Evolutionary conservation across 2,113 vertebrate species (phyloP).

Genomic region (Acrocephalus kingi): DNA sequence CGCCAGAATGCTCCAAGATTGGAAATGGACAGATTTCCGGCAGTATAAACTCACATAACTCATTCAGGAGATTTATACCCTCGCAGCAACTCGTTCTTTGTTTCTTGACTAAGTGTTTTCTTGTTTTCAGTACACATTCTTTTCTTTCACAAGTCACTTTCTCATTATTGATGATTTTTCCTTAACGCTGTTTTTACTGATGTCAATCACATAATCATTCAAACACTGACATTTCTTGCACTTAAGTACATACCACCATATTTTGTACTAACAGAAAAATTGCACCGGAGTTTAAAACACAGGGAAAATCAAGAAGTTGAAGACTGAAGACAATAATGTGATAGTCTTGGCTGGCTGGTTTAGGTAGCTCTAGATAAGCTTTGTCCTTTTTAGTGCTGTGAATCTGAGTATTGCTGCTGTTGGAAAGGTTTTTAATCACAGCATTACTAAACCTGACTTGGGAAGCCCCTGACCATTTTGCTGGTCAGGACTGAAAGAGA

Average conservation of each 20-base stretch:
- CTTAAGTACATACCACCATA: neutral
- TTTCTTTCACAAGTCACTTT: conserved; percentile 42
- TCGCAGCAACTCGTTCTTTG: neutral
- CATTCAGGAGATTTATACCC: neutral
- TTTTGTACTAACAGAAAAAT: neutral
- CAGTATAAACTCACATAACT: neutral
- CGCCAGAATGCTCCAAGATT: conserved; percentile 12
- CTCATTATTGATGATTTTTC: neutral
- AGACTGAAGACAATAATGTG: neutral
- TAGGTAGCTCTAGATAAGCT: neutral
- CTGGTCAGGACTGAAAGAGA: neutral
- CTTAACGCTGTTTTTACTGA: neutral
- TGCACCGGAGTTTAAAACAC: neutral
- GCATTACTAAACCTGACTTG: neutral
- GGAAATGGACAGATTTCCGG: neutral
- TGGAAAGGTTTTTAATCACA: neutral
- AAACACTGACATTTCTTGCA: neutral
- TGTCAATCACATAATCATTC: neutral
- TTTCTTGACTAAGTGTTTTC: neutral
- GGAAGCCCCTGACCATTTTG: neutral
- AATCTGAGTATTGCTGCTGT: neutral
- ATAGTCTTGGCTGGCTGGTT: neutral
- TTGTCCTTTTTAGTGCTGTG: neutral
- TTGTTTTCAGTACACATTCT: neutral
- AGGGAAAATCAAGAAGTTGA: neutral